Base-by-base conservation (phyloP, 1,140 invertebrate genomes). In the Temnothorax curvispinosus region DNA sequence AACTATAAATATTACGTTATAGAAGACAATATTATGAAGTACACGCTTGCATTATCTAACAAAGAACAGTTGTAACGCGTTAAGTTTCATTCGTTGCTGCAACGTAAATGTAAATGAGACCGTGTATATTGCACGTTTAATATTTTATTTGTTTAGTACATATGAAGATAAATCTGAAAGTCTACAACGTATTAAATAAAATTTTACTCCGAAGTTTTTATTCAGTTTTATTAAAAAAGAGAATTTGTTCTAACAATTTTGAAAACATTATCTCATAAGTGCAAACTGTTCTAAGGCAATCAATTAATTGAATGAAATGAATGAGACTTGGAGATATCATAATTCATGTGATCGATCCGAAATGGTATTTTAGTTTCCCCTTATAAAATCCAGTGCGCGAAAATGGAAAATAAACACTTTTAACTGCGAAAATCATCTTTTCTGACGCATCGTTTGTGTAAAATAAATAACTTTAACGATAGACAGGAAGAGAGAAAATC, bases 1-100 rank as follows among this genome's bases (percentile, higher is more conserved):
- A 75, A 56, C 18, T n/a, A 41, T 11, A 35, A 44, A 71, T 71
- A 81, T 81, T 81, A 64, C 38, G 32, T 84, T 38, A 75, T 11
- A 47, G 54, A 82, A 74, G 27, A n/a, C n/a, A 54, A 18, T 35
- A 47, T 72, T 58, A 72, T 44, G 41, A 74, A 74, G 18, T 41
- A 58, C 50, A 27, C 32, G 52, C 11, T 71, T 32, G 38, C 38
- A 72, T 56, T 81, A 56, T 58, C 3, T 27, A 56, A 72, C 65
- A 72, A 72, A 58, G 47, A 72, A 44, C 50, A 11, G 38, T 21
- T 32, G 9, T 56, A 81, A 56, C 15, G 64, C 21, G 15, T 81
- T 41, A 41, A 81, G 77, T 81, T 81, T 38, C 32, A 75, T n/a
- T 60, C 27, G 9, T 60, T 74, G 69, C 32, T 38, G 11, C 41